Evolutionary conservation across 2,888 invertebrate genomes (phyloP).

Genomic region (Clanis bilineata): DNA sequence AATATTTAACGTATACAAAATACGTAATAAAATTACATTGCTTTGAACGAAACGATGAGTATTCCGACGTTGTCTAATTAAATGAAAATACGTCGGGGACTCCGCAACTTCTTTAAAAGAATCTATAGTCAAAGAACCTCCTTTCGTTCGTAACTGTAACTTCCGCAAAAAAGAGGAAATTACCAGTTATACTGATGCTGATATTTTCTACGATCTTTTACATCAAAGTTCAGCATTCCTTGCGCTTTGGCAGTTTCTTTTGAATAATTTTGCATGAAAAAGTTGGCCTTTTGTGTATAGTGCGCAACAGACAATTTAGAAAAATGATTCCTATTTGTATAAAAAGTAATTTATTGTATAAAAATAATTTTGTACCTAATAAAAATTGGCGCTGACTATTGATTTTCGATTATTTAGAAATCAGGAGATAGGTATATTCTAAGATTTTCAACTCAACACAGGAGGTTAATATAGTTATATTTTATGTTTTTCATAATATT

Average conservation of each 20-base stretch:
- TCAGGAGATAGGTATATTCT: not conserved
- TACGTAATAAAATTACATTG: not conserved
- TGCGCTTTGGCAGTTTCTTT: not conserved
- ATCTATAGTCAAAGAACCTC: conserved; percentile 36
- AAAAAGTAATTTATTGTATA: too few relatives aligned
- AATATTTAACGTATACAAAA: not conserved
- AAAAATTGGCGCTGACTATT: too few relatives aligned
- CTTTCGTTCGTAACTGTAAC: conserved; percentile 30
- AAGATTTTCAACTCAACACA: not conserved
- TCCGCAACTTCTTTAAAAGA: conserved; percentile 52
- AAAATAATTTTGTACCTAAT: too few relatives aligned
- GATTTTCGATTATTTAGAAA: not conserved
- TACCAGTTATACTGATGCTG: conserved; percentile 29
- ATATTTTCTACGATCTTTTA: conserved; percentile 6
- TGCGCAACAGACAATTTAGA: too few relatives aligned
- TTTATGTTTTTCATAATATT: not conserved
- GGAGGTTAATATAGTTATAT: not conserved
- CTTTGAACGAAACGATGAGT: not conserved
- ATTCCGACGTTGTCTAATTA: not conserved
- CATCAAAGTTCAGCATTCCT: not conserved
- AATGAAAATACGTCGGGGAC: conserved; percentile 25
- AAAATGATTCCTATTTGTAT: too few relatives aligned
- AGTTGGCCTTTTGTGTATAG: not conserved
- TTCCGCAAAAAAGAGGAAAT: conserved; percentile 47
- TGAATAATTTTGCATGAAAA: conserved; percentile 1